Base-by-base conservation (phyloP, 2,797 vertebrate species). In the Lithobates pipiens region DNA sequence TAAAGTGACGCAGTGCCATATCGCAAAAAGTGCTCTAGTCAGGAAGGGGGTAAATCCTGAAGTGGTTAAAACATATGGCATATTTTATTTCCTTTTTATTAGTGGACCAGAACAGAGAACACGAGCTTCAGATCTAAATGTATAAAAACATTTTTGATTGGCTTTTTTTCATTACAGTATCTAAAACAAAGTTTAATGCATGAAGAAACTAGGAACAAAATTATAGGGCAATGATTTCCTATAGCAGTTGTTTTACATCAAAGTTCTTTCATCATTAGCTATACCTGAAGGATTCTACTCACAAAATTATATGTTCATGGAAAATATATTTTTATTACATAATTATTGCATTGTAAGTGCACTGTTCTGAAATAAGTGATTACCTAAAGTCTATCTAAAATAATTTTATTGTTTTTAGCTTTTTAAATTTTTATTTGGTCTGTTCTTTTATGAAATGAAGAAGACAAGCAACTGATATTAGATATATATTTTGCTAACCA, bases 301-400 rank as follows among this genome's bases (percentile, higher is more conserved):
- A 78, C 80, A 86, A 82, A 86, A 82, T 77, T 76, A 77, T 77
- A 72, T 54, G 50, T 71, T 86, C 75, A 82, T 68, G 75, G 75
- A 82, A 77, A 68, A 77, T 86, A 86, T 72, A 86, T 16, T 82
- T 82, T 86, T 74, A 82, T 77, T 77, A 69, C 32, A 82, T 86
- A 54, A 77, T 86, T 21, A 78, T 54, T 73, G 72, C 75, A 57
- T 73, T 86, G 74, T 72, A 82, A 82, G 15, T 73, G 74, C 68
- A 54, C 15, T 76, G 42, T 77, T 82, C 85, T 77, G 79, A 72
- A 82, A 77, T 50, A 82, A 82, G 27, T 50, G 32, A 54, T 39
- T 86, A 77, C 44, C 50, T 77, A 61, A 82, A 25, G 63, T 70
- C 25, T 67, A 72, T 82, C 67, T 65, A 25, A 57, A 76, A 61